Conservation (phyloP, 2,113 vertebrate genomes). For the Dendropsophus ebraccatus region DNA sequence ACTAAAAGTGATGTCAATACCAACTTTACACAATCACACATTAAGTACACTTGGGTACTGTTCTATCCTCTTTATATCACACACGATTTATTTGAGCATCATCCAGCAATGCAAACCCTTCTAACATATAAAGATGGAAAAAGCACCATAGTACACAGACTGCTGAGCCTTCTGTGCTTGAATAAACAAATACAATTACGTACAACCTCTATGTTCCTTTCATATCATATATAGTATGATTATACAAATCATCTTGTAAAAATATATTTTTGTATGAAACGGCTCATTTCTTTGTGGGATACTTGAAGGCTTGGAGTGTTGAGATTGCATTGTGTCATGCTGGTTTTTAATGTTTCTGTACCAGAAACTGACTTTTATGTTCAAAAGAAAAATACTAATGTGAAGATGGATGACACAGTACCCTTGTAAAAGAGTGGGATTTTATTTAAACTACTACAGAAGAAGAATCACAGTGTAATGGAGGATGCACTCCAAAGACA, state of each 20-base stretch:
- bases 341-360: conserved; percentile 42
- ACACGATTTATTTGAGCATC: background rate
- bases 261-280: conserved; percentile 40
- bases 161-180: conserved; percentile 20
- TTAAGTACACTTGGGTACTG: background rate
- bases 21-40: background rate
- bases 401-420: background rate
- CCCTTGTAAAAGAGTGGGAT: background rate
- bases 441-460: background rate
- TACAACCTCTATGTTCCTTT: conserved; percentile 27
- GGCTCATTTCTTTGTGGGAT: conserved; percentile 37
- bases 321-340: conserved; percentile 31
- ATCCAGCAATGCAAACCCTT: conserved; percentile 4
- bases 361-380: conserved; percentile 10
- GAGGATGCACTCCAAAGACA: background rate
- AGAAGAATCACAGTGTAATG: background rate
- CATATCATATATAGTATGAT: conserved; percentile 33
- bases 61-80: background rate
- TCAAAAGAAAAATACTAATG: conserved; percentile 21
- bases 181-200: conserved; percentile 47
- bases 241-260: conserved; percentile 45
- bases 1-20: background rate
- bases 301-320: background rate
- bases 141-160: background rate
- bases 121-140: background rate